Percentiles rank a stretch among this genome's conserved stretches.
phyloP scores from a whole-genome alignment of 2,888 invertebrate species.

The Dichetophora obliterata region DNA sequence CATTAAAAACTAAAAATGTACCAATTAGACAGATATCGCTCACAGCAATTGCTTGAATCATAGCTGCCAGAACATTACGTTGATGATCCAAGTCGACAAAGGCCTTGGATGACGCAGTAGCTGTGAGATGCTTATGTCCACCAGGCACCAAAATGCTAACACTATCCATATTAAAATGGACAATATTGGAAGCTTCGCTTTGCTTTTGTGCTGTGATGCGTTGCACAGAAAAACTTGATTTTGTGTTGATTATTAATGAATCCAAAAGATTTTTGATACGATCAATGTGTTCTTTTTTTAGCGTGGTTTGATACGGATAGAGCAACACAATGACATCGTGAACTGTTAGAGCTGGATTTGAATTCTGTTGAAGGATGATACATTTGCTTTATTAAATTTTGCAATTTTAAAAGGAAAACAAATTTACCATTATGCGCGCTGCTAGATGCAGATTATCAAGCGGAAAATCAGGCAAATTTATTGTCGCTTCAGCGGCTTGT shows the following conservation, averaged over 20 bases:
- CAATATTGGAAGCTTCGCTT: background rate
- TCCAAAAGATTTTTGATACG: conserved; percentile 80
- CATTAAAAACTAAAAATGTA: conserved; percentile 55
- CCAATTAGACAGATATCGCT: conserved; percentile 90
- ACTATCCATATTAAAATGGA: conserved; percentile 62
- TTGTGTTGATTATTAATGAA: conserved; percentile 72
- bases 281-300: conserved; percentile 81
- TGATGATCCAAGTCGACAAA: conserved; percentile 84
- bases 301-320: conserved; percentile 86
- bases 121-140: conserved; percentile 55
- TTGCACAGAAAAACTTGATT: conserved; percentile 50
- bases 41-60: conserved; percentile 83
- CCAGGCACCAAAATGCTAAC: conserved; percentile 70
- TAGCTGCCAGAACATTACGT: conserved; percentile 80
- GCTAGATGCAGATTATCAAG: conserved; percentile 81
- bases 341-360: conserved; percentile 76
- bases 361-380: conserved; percentile 73
- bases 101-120: conserved; percentile 58
- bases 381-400: background rate
- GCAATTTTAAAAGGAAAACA: background rate
- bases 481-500: conserved; percentile 79
- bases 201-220: conserved; percentile 46
- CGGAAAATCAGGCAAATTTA: conserved; percentile 89
- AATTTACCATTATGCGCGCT: conserved; percentile 69
- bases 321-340: conserved; percentile 80